Conservation (phyloP, 2,888 invertebrate genomes). For the Chaitophorus viminalis region DNA sequence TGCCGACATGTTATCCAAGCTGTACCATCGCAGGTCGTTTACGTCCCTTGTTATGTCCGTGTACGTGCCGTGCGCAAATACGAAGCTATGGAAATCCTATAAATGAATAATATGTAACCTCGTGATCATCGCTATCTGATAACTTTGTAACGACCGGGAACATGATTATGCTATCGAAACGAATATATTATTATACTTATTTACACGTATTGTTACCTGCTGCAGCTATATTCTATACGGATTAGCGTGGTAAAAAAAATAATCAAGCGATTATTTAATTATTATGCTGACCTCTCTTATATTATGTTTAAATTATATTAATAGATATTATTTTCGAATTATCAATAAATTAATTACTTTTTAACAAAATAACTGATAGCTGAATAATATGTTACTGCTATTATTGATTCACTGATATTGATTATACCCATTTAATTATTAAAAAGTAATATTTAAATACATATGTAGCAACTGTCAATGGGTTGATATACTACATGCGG, state of each 20-base stretch:
- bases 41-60: constrained; percentile 27
- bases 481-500: no score
- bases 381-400: not conserved
- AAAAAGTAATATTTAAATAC: not conserved
- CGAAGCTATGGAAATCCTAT: not conserved
- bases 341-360: not conserved
- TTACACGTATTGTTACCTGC: not conserved
- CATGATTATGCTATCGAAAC: not conserved
- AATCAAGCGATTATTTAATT: not conserved
- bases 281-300: not conserved
- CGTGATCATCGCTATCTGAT: constrained; percentile 9
- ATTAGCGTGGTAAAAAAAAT: not conserved
- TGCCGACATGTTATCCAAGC: constrained; percentile 31
- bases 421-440: not conserved
- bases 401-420: not conserved
- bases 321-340: not conserved
- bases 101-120: not conserved
- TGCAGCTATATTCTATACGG: not conserved
- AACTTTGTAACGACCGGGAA: not conserved
- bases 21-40: constrained; percentile 41
- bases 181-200: not conserved
- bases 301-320: not conserved
- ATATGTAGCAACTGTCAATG: no score
- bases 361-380: no score
- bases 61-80: constrained; percentile 47